A percentile compares a stretch with the other conserved stretches of the same genome.
Conservation (phyloP, 2,113 vertebrate genomes). For the Prietella phreatophila region DNA sequence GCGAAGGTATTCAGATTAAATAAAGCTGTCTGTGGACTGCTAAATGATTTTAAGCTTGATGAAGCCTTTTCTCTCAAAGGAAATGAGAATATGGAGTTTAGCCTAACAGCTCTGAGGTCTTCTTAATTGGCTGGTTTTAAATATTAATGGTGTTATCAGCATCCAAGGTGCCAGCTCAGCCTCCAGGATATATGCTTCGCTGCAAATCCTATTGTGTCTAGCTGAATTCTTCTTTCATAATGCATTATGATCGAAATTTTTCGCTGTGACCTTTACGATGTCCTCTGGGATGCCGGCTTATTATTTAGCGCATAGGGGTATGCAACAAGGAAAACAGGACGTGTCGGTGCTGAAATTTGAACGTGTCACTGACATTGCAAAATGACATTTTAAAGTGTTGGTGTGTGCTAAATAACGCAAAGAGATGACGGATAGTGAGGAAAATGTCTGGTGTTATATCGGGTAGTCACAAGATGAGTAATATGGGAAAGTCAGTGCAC, state of each 20-base stretch:
- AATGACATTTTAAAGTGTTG: constrained; percentile 1
- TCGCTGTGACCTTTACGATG: constrained; percentile 10
- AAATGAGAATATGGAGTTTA: constrained; percentile 31
- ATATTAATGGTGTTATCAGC: constrained; percentile 40
- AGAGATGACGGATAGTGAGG: background rate
- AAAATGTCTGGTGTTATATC: background rate
- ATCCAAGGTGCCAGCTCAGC: constrained; percentile 25
- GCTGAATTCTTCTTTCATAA: background rate
- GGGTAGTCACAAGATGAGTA: background rate
- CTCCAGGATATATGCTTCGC: background rate
- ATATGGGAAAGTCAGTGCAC: background rate
- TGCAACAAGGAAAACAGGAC: background rate
- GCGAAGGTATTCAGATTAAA: constrained; percentile 53
- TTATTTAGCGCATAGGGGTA: background rate
- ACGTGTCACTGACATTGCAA: background rate
- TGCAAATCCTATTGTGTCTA: background rate
- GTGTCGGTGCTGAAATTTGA: background rate
- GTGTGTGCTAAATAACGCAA: background rate
- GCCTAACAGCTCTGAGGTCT: constrained; percentile 9
- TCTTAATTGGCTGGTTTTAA: constrained; percentile 36
- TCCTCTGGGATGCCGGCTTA: background rate
- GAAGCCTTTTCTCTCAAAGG: constrained; percentile 22
- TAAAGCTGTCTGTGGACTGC: constrained; percentile 47
- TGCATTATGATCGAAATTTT: background rate
- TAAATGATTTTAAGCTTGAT: constrained; percentile 42